Percentiles rank a stretch among this genome's conserved stretches.
Evolutionary conservation across 2,113 vertebrate species (phyloP).

Genomic region (Apodemus sylvaticus): DNA sequence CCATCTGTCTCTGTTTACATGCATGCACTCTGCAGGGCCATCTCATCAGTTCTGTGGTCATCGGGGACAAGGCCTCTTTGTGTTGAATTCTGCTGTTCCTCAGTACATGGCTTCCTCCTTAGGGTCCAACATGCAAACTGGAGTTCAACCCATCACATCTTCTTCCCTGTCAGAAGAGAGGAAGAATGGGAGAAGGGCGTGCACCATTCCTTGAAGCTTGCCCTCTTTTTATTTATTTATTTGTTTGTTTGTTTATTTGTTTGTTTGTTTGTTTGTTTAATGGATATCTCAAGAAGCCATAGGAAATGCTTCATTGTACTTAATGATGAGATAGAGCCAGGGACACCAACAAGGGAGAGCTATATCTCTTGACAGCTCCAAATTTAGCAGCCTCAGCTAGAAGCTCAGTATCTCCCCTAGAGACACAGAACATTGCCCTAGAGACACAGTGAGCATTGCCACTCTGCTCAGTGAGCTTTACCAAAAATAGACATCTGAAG

Average conservation of each 20-base stretch:
- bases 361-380: not conserved
- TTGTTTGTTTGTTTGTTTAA: too few relatives aligned
- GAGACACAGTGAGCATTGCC: not conserved
- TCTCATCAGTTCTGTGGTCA: not conserved
- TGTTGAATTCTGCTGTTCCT: not conserved
- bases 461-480: not conserved
- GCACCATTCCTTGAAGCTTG: not conserved
- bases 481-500: not conserved
- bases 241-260: too few relatives aligned
- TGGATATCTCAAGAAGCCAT: not conserved
- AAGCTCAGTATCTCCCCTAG: not conserved
- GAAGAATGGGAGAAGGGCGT: not conserved
- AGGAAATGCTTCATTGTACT: not conserved
- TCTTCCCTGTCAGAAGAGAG: not conserved
- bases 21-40: not conserved
- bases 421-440: too few relatives aligned
- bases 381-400: not conserved
- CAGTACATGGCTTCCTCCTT: not conserved
- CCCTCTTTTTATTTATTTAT: too few relatives aligned
- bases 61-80: not conserved
- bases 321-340: not conserved
- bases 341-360: not conserved
- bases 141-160: not conserved
- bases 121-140: not conserved
- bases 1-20: not conserved